Conservation (phyloP, 2,888 invertebrate genomes). For the Tuta absoluta region DNA sequence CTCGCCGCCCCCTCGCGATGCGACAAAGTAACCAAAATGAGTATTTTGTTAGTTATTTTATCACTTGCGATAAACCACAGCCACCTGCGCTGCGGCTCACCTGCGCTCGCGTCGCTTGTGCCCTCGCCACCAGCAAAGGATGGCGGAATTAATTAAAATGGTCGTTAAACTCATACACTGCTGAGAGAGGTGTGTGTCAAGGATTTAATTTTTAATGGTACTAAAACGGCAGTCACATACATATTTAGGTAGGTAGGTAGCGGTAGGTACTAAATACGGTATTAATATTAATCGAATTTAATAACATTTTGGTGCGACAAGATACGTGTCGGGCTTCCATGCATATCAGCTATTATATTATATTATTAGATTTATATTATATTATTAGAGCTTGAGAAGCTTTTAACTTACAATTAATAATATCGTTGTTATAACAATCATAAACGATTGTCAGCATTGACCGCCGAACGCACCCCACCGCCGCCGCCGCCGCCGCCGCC, state of each 20-base stretch:
- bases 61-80: slow-evolving; percentile 7
- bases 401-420: too few species aligned
- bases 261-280: too few species aligned
- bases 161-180: background rate
- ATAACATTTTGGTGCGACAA: too few species aligned
- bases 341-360: too few species aligned
- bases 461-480: background rate
- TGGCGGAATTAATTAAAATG: slow-evolving; percentile 9
- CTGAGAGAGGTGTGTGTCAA: background rate
- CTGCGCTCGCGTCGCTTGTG: slow-evolving; percentile 6
- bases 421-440: too few species aligned
- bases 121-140: background rate
- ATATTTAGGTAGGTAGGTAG: too few species aligned
- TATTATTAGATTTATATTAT: too few species aligned
- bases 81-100: slow-evolving; percentile 13
- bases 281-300: too few species aligned
- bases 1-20: background rate
- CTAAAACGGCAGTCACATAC: background rate
- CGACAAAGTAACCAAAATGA: slow-evolving; percentile 7
- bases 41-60: slow-evolving; percentile 19
- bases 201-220: background rate
- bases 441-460: too few species aligned
- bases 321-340: too few species aligned
- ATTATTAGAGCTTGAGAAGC: too few species aligned
- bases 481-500: too few species aligned